Evolutionary conservation across 2,888 invertebrate species (phyloP), one percentile per base, ranked within the genome.

Genomic region (Mamestra brassicae): DNA sequence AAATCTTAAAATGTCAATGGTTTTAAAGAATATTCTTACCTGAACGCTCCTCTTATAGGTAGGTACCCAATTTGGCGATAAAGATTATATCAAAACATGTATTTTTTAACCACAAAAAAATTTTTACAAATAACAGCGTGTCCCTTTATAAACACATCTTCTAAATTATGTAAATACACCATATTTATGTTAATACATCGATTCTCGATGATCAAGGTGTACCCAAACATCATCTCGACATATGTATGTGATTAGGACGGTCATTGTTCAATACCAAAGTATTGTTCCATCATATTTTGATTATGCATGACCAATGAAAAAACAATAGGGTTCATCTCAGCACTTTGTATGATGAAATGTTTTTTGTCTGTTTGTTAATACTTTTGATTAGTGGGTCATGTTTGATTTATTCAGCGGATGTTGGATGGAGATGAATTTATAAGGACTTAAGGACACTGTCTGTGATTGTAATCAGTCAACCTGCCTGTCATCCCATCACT

Each of bases 271-370:
- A 81, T 74, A 78, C 67, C 57, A 10, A 68, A 54, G 81, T 73
- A 88, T 87, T 87, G 88, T 88, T 82, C 70, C 69, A 76, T 74
- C 70, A 78, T 78, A 81, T 78, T 83, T 76, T 78, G 76, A 86
- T 86, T 80, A 88, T 86, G 86, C 83, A 86, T 88, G 85, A 85
- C 77, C 71, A 74, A 77, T 83, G 70, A 78, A 78, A 71, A 83
- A 75, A 86, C 87, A 88, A 87, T 86, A 71, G 81, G 63, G 50
- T 72, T 75, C 68, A 77, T 84, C 60, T 79, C 62, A 71, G 57
- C 78, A 77, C 75, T 78, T 76, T 71, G 81, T 77, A 76, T 81
- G 76, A 80, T 62, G 85, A 85, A 80, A 78, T 75, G 52, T 69
- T 63, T 66, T 73, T 74, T 81, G 67, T 71, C 38, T 54, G 61